Evolutionary conservation across 2,113 vertebrate genomes (phyloP).

Genomic region (Mesocricetus auratus): DNA sequence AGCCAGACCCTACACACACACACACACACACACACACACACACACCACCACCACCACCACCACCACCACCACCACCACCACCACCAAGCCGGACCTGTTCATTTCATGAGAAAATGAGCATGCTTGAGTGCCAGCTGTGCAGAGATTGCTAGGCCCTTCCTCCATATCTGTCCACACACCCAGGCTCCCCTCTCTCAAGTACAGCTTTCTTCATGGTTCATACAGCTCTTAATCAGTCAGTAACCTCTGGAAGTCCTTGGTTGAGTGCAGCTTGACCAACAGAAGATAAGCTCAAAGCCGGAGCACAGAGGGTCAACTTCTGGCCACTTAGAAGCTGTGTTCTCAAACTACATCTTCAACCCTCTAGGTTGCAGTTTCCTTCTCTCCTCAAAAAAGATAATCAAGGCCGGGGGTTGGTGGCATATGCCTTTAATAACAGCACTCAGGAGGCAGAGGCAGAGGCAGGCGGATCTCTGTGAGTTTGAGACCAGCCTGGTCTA

Average conservation of each 20-base stretch:
- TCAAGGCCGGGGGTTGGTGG: too few species aligned
- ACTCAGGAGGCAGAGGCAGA: too few species aligned
- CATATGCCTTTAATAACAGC: too few species aligned
- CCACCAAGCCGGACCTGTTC: too few species aligned
- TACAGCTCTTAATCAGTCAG: not conserved
- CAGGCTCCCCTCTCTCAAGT: not conserved
- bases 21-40: too few species aligned
- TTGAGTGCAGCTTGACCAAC: not conserved
- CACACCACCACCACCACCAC: too few species aligned
- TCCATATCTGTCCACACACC: rapidly evolving
- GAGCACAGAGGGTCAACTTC: conserved; percentile 25
- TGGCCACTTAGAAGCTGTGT: not conserved
- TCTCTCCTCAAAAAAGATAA: not conserved
- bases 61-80: too few species aligned
- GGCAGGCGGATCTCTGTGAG: too few species aligned
- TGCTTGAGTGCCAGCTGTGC: not conserved
- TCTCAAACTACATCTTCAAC: not conserved
- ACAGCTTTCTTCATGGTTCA: not conserved
- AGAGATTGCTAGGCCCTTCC: not conserved
- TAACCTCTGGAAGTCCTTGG: not conserved
- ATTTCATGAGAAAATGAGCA: not conserved
- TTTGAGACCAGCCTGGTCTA: too few species aligned
- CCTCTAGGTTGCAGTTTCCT: not conserved
- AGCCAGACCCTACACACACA: too few species aligned
- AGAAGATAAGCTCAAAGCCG: not conserved